phyloP scores from a whole-genome alignment of 2,797 vertebrate genomes.

The Scomberomorus guttatus region DNA sequence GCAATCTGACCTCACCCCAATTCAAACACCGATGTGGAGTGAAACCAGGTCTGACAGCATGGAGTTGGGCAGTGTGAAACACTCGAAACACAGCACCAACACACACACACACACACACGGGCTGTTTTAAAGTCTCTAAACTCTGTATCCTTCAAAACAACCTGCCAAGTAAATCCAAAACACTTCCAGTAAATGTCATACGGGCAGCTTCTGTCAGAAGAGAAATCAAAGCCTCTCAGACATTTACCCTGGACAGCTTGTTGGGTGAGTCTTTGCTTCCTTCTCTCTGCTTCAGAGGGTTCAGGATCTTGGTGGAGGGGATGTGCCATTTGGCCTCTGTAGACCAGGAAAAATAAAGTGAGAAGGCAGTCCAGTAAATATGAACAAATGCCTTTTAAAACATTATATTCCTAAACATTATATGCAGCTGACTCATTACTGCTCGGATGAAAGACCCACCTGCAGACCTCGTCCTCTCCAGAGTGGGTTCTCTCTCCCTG shows the following conservation, averaged over 20 bases:
- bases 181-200: constrained; percentile 23
- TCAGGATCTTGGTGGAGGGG: constrained; percentile 92
- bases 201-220: constrained; percentile 8
- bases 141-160: constrained; percentile 12
- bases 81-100: constrained; percentile 3
- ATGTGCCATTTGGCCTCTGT: constrained; percentile 95
- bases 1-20: constrained; percentile 65
- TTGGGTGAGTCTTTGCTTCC: constrained; percentile 93
- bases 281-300: constrained; percentile 93
- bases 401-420: not conserved
- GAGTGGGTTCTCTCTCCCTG: constrained; percentile 89
- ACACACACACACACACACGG: not conserved
- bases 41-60: constrained; percentile 61
- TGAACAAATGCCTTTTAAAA: not conserved
- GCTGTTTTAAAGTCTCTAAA: constrained; percentile 17
- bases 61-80: not conserved
- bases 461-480: constrained; percentile 89
- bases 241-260: constrained; percentile 93
- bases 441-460: constrained; percentile 70
- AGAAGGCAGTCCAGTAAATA: not conserved
- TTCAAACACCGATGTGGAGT: constrained; percentile 41
- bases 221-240: constrained; percentile 37
- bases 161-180: constrained; percentile 1
- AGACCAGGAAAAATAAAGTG: constrained; percentile 36
- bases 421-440: not conserved